Conservation (phyloP, 2,888 invertebrate species). For the Diploptera punctata region DNA sequence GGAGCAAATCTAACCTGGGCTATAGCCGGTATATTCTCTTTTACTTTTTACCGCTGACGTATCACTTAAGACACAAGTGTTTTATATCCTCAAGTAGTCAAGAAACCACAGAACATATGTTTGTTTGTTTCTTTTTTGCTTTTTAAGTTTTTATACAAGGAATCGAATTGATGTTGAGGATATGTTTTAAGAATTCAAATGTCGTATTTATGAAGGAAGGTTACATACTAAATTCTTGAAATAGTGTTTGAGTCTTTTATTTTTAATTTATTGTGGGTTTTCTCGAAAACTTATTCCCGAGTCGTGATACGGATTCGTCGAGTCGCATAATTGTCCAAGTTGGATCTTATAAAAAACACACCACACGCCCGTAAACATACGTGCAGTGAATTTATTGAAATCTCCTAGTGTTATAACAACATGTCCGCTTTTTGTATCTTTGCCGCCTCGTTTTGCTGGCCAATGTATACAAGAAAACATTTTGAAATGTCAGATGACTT, state of each 20-base stretch:
- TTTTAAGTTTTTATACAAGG: neutral
- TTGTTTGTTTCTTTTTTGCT: too few species aligned
- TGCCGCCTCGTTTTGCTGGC: too few species aligned
- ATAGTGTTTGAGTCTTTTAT: conserved; percentile 13
- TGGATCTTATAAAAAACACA: neutral
- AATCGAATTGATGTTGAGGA: neutral
- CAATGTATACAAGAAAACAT: too few species aligned
- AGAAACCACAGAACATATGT: neutral
- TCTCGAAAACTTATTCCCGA: neutral
- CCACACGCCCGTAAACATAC: conserved; percentile 3
- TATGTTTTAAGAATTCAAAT: neutral
- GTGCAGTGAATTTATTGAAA: conserved; percentile 22
- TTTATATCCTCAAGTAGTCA: neutral
- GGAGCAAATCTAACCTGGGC: conserved; percentile 15
- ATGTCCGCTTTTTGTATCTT: neutral
- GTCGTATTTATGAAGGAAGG: neutral
- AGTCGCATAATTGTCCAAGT: conserved; percentile 8
- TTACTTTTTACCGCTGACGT: conserved; percentile 4
- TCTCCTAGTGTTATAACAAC: neutral
- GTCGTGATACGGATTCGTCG: conserved; percentile 3
- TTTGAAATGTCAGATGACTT: too few species aligned
- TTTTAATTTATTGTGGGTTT: neutral
- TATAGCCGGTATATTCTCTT: neutral
- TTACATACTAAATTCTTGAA: conserved; percentile 10
- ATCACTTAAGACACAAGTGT: conserved; percentile 20